These are phyloP conservation scores for Embiotoca jacksoni DNA, from an alignment of 2,113 vertebrate genomes.

Conservation along the genomic window DNA sequence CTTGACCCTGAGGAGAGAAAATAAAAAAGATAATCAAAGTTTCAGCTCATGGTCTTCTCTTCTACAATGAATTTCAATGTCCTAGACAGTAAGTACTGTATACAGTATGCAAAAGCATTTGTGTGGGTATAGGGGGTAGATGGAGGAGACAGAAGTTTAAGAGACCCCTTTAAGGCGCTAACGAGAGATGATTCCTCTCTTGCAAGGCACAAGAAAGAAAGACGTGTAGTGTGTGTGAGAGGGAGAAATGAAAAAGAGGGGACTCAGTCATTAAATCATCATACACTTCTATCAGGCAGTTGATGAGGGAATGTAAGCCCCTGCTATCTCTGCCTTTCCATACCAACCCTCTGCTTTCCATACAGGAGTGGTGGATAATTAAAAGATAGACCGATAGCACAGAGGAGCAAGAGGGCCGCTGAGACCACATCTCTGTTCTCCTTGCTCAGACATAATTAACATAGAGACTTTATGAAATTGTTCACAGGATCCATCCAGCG, in stretches of 20 bases:
- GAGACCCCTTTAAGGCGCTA: conserved; percentile 43
- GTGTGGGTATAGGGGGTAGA: background rate
- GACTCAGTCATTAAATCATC: conserved; percentile 57
- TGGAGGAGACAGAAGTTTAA: conserved; percentile 31
- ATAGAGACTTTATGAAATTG: conserved; percentile 60
- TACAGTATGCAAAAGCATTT: conserved; percentile 4
- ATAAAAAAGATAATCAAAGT: conserved; percentile 12
- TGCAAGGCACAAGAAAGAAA: conserved; percentile 18
- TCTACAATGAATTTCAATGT: conserved; percentile 6
- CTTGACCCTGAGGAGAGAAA: background rate
- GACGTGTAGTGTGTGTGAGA: background rate
- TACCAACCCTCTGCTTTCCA: conserved; percentile 52
- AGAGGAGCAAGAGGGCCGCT: conserved; percentile 50
- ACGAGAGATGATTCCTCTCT: conserved; percentile 17
- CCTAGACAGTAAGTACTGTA: background rate
- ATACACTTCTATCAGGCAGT: conserved; percentile 36
- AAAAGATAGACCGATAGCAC: conserved; percentile 77
- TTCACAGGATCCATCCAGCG: conserved; percentile 40
- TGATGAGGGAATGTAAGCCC: conserved; percentile 54
- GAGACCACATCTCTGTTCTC: conserved; percentile 65
- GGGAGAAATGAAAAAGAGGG: background rate
- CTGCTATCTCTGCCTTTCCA: conserved; percentile 56
- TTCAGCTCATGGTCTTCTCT: conserved; percentile 29
- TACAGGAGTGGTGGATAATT: conserved; percentile 75
- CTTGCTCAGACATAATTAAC: conserved; percentile 72